These are phyloP conservation scores for Tychaedon coryphoeus DNA, from an alignment of 2,113 vertebrate species.

Conservation along the genomic window DNA sequence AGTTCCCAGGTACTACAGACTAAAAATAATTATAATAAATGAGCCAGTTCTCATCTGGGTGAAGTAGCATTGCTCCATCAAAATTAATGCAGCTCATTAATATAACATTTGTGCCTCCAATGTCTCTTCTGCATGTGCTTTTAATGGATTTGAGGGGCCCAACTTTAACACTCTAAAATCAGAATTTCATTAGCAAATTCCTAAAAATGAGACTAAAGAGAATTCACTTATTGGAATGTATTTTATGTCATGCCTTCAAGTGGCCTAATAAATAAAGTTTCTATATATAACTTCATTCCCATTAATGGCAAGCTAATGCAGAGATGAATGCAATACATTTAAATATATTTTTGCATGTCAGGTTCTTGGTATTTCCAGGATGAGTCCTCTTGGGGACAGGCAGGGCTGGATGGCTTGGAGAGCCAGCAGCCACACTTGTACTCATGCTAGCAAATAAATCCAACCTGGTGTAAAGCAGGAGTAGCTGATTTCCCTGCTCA, in stretches of 20 bases:
- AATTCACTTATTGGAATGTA: background rate
- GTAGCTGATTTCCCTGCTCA: background rate
- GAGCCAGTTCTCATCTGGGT: background rate
- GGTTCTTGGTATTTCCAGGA: background rate
- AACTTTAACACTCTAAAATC: background rate
- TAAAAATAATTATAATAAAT: background rate
- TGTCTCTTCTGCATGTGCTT: background rate
- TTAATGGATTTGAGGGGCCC: background rate
- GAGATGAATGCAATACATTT: background rate
- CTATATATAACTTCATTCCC: background rate
- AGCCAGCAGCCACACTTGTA: fast-evolving
- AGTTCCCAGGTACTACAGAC: background rate
- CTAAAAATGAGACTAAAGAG: background rate
- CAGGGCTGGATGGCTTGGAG: background rate
- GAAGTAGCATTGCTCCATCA: background rate
- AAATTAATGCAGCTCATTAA: constrained; percentile 17
- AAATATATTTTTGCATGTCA: background rate
- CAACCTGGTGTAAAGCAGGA: background rate
- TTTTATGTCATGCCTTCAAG: background rate
- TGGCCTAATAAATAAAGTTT: background rate
- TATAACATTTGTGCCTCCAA: background rate
- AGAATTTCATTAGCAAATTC: constrained; percentile 1
- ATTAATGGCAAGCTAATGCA: background rate
- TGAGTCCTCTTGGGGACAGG: fast-evolving
- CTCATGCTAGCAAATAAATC: background rate